These are phyloP conservation scores for Cynodonichthys magdalenae DNA, from an alignment of 2,797 vertebrate species.

Conservation along the genomic window DNA sequence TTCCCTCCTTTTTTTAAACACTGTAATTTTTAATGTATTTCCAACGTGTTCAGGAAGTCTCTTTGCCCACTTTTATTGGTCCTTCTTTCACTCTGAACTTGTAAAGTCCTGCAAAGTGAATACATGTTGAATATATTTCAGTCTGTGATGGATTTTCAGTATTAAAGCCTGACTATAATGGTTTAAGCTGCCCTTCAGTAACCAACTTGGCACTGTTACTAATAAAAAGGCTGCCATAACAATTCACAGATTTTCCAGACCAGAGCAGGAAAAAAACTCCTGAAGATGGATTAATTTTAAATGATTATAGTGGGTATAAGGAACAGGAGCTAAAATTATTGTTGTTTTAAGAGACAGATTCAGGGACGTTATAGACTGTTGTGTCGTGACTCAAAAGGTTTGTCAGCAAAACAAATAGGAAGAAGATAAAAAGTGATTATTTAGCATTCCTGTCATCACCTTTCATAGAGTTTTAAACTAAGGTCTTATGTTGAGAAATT, in stretches of 20 bases:
- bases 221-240: constrained; percentile 37
- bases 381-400: too few relatives aligned
- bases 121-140: constrained; percentile 61
- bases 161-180: constrained; percentile 46
- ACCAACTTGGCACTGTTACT: constrained; percentile 51
- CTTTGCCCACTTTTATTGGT: constrained; percentile 49
- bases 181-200: constrained; percentile 43
- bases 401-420: too few relatives aligned
- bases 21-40: constrained; percentile 49
- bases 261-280: constrained; percentile 47
- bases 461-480: too few relatives aligned
- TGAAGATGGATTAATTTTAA: constrained; percentile 47
- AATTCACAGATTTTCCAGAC: constrained; percentile 52
- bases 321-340: too few relatives aligned
- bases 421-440: too few relatives aligned
- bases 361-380: too few relatives aligned
- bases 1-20: constrained; percentile 22
- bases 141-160: constrained; percentile 68
- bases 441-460: too few relatives aligned
- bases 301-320: constrained; percentile 32
- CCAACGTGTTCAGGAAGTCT: constrained; percentile 56
- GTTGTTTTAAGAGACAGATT: too few relatives aligned
- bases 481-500: too few relatives aligned
- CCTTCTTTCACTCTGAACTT: constrained; percentile 58
- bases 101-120: constrained; percentile 62